phyloP scores from a whole-genome alignment of 2,888 invertebrate species.

The Troides aeacus region DNA sequence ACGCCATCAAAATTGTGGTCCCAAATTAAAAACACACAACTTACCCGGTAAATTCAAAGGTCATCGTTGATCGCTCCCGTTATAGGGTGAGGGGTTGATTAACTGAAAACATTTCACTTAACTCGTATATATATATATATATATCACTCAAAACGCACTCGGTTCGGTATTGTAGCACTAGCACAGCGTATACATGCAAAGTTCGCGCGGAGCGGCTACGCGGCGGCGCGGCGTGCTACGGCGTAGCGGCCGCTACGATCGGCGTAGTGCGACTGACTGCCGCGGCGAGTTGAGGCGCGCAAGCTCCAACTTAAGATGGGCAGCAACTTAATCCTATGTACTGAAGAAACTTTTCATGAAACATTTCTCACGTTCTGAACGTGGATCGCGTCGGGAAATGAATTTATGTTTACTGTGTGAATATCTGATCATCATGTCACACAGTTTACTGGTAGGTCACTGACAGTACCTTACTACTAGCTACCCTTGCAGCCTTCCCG shows the following conservation, averaged over 20 bases:
- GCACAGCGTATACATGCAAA: slow-evolving; percentile 16
- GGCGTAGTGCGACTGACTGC: slow-evolving; percentile 63
- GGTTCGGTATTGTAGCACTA: slow-evolving; percentile 39
- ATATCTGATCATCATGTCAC: not conserved
- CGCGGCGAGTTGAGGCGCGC: slow-evolving; percentile 56
- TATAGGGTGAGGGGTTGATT: slow-evolving; percentile 47
- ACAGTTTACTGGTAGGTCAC: too few species aligned
- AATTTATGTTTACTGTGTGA: not conserved
- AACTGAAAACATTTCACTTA: slow-evolving; percentile 43
- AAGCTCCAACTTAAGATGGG: slow-evolving; percentile 51
- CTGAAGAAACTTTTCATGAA: slow-evolving; percentile 44
- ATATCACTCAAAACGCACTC: slow-evolving; percentile 41
- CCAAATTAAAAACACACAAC: slow-evolving; percentile 68
- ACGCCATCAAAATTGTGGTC: slow-evolving; percentile 11
- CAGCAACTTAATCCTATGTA: slow-evolving; percentile 51
- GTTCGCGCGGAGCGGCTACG: not conserved
- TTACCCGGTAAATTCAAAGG: slow-evolving; percentile 70
- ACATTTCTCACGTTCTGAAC: slow-evolving; percentile 37
- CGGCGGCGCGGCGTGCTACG: slow-evolving; percentile 32
- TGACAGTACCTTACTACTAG: too few species aligned
- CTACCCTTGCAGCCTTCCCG: too few species aligned
- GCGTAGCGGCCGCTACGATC: slow-evolving; percentile 57
- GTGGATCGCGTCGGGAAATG: slow-evolving; percentile 4
- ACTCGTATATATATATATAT: slow-evolving; percentile 36
- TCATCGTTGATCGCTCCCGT: slow-evolving; percentile 64